Conservation (phyloP, 2,797 vertebrate genomes). For the Lacerta bilineata region DNA sequence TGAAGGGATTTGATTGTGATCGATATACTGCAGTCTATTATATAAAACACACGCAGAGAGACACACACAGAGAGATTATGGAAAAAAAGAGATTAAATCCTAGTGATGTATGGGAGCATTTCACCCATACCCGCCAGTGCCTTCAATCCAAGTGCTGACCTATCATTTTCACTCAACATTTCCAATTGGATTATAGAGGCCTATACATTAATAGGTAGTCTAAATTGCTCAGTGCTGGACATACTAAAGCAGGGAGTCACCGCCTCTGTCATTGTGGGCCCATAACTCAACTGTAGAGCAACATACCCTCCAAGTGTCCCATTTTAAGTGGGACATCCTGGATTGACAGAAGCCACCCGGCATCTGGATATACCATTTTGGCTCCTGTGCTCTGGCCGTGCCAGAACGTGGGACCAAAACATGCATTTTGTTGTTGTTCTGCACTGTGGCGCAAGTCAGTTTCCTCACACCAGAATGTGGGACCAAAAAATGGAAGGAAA, state of each 20-base stretch:
- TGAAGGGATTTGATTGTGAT: slow-evolving; percentile 60
- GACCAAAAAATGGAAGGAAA: too few relatives aligned
- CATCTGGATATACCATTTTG: too few relatives aligned
- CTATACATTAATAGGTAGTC: slow-evolving; percentile 53
- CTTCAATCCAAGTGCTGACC: slow-evolving; percentile 6
- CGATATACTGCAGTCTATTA: slow-evolving; percentile 55
- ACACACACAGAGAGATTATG: slow-evolving; percentile 10
- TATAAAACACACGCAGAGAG: slow-evolving; percentile 38
- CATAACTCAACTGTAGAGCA: too few relatives aligned
- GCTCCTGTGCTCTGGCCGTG: too few relatives aligned
- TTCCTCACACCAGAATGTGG: too few relatives aligned
- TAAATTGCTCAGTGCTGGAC: slow-evolving; percentile 22
- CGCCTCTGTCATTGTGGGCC: not conserved
- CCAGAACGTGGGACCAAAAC: too few relatives aligned
- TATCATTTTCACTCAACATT: slow-evolving; percentile 58
- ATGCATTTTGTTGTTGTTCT: too few relatives aligned
- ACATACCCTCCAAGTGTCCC: too few relatives aligned
- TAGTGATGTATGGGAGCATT: slow-evolving; percentile 61
- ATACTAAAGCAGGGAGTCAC: slow-evolving; percentile 46
- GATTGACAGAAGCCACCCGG: too few relatives aligned
- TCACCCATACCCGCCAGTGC: slow-evolving; percentile 16
- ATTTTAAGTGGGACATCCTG: too few relatives aligned
- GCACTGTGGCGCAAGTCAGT: too few relatives aligned
- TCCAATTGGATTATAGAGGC: slow-evolving; percentile 35
- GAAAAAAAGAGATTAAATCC: slow-evolving; percentile 53